Percentiles rank a stretch among this genome's conserved stretches.
Evolutionary conservation across 2,888 invertebrate genomes (phyloP).

Genomic region (Chrysolina oricalcia): DNA sequence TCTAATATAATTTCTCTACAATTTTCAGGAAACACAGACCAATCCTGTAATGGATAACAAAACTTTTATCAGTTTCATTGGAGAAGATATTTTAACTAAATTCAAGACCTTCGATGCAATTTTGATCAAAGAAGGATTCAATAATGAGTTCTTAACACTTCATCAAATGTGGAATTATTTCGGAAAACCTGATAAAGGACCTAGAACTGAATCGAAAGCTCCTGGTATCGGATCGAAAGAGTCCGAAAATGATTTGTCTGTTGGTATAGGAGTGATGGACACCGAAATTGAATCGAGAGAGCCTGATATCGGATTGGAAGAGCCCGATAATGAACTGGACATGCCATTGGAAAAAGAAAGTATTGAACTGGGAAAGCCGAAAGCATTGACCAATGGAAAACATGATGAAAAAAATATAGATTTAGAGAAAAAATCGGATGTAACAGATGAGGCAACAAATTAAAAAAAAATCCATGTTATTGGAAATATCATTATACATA

Average conservation of each 20-base stretch:
- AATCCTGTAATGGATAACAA: slow-evolving; percentile 28
- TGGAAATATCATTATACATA: no score
- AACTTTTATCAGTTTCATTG: slow-evolving; percentile 39
- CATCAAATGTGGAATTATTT: slow-evolving; percentile 43
- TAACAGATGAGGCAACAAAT: neutral
- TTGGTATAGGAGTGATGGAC: slow-evolving; percentile 6
- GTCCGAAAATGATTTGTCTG: neutral
- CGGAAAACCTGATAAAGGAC: slow-evolving; percentile 31
- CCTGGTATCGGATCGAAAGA: slow-evolving; percentile 22
- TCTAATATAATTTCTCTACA: slow-evolving; percentile 3
- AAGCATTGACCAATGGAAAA: slow-evolving; percentile 12
- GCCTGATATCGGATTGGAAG: slow-evolving; percentile 23
- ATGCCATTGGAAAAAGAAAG: slow-evolving; percentile 3
- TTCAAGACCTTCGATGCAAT: slow-evolving; percentile 41
- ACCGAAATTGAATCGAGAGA: slow-evolving; percentile 3
- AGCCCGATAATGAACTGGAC: slow-evolving; percentile 10
- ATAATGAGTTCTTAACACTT: slow-evolving; percentile 42
- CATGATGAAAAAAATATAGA: neutral
- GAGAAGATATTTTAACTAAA: slow-evolving; percentile 39
- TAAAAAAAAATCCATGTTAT: neutral
- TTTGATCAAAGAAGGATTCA: slow-evolving; percentile 42
- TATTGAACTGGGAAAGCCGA: slow-evolving; percentile 11
- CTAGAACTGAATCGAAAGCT: neutral
- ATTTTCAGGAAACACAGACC: slow-evolving; percentile 33
- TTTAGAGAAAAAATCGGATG: neutral